Percentiles rank a stretch among this genome's conserved stretches.
Conservation (phyloP, 2,113 vertebrate genomes). For the Xiphophorus hellerii region DNA sequence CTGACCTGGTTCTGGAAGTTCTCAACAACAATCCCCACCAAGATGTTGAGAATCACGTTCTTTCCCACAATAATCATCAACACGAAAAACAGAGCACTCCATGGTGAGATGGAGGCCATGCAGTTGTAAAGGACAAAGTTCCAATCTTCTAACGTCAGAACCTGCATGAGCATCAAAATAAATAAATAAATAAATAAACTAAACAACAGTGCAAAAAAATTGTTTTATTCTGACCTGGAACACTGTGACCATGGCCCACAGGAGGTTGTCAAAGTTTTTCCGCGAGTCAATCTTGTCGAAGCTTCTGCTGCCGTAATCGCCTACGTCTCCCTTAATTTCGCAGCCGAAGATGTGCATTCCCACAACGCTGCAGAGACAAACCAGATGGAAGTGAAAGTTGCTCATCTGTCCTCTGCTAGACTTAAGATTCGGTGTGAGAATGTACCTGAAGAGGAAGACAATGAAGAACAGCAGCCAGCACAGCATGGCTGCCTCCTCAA, state of each 20-base stretch:
- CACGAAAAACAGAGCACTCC: constrained; percentile 6
- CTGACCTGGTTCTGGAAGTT: constrained; percentile 6
- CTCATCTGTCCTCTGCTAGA: background rate
- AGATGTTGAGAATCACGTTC: constrained; percentile 23
- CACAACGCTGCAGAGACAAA: constrained; percentile 81
- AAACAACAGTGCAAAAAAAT: background rate
- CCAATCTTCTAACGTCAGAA: constrained; percentile 41
- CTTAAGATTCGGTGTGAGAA: background rate
- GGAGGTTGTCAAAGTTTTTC: constrained; percentile 90
- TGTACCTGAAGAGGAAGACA: constrained; percentile 88
- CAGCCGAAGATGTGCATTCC: constrained; percentile 94
- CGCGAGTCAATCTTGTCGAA: constrained; percentile 85
- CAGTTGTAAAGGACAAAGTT: constrained; percentile 15
- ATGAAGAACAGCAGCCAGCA: constrained; percentile 87
- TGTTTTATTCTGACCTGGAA: constrained; percentile 83
- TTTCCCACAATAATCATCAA: constrained; percentile 1
- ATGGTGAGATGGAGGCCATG: background rate
- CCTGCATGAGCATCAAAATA: constrained; percentile 3
- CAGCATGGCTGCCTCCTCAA: constrained; percentile 86
- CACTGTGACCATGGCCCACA: constrained; percentile 93
- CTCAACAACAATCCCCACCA: constrained; percentile 29
- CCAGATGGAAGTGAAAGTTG: background rate
- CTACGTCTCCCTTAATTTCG: constrained; percentile 78
- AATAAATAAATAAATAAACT: no score
- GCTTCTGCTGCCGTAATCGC: constrained; percentile 63